These are phyloP conservation scores for Oceanites oceanicus DNA, from an alignment of 2,113 vertebrate species.

Conservation along the genomic window DNA sequence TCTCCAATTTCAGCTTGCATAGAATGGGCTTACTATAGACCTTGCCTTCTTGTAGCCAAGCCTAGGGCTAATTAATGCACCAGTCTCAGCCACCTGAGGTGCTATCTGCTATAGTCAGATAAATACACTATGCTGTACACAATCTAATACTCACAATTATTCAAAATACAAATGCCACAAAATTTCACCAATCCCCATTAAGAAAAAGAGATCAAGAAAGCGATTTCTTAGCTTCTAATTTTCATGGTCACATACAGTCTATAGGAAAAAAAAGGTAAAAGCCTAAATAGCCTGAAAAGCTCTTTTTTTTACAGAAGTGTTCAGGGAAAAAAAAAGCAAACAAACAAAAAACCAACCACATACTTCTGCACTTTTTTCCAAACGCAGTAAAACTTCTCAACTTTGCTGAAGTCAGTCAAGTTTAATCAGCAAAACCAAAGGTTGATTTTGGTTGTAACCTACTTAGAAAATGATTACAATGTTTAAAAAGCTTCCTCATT, in stretches of 20 bases:
- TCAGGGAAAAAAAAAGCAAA: not conserved
- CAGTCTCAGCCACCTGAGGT: not conserved
- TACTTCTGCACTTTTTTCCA: not conserved
- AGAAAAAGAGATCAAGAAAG: not conserved
- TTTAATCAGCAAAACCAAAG: not conserved
- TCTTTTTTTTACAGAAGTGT: not conserved
- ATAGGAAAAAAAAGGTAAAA: not conserved
- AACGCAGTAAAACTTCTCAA: not conserved
- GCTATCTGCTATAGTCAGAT: not conserved
- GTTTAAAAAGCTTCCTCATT: not conserved
- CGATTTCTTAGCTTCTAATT: not conserved
- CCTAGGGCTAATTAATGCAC: not conserved
- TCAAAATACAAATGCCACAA: not conserved
- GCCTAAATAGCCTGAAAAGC: not conserved
- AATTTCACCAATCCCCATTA: not conserved
- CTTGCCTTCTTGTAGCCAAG: not conserved
- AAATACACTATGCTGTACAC: not conserved
- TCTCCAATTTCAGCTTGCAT: not conserved
- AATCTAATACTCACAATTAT: not conserved
- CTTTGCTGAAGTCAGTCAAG: not conserved
- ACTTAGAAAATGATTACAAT: not conserved
- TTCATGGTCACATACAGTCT: not conserved
- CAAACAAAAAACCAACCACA: not conserved
- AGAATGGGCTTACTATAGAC: not conserved
- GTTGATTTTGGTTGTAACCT: not conserved